A percentile compares a stretch with the other conserved stretches of the same genome.
Evolutionary conservation across 2,113 vertebrate species (phyloP).

Genomic region (Anser brachyrhynchus): DNA sequence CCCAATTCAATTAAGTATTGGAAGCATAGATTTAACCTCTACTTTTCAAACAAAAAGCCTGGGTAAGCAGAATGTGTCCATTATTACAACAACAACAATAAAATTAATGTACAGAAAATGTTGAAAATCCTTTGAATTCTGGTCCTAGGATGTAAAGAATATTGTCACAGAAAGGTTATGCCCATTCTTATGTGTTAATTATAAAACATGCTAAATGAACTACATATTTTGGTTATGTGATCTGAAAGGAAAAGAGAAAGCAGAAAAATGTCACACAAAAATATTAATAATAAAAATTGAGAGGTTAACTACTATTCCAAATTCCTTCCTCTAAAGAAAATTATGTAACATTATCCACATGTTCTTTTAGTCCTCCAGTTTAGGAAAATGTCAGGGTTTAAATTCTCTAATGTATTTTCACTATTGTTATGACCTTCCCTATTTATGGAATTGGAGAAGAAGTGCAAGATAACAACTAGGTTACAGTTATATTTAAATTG

Average conservation of each 20-base stretch:
- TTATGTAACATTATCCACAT: fast-evolving
- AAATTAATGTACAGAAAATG: not conserved
- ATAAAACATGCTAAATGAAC: not conserved
- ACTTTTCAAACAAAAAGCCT: not conserved
- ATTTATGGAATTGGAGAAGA: not conserved
- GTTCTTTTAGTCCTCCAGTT: fast-evolving
- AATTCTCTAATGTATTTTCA: not conserved
- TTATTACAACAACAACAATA: not conserved
- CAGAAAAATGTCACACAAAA: not conserved
- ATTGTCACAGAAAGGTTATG: not conserved
- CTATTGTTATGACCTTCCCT: not conserved
- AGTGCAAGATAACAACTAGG: not conserved
- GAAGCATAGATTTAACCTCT: not conserved
- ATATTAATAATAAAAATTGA: not conserved
- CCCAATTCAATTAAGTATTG: not conserved
- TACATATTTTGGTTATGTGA: not conserved
- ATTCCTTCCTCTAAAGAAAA: not conserved
- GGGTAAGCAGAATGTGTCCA: not conserved
- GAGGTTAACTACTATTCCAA: not conserved
- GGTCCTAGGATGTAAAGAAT: not conserved
- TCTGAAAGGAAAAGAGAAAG: not conserved
- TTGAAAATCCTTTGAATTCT: not conserved
- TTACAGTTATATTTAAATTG: conserved; percentile 14
- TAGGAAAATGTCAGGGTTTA: not conserved
- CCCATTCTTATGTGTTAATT: not conserved